Evolutionary conservation across 2,888 invertebrate genomes (phyloP).

Genomic region (Achlya flavicornis): DNA sequence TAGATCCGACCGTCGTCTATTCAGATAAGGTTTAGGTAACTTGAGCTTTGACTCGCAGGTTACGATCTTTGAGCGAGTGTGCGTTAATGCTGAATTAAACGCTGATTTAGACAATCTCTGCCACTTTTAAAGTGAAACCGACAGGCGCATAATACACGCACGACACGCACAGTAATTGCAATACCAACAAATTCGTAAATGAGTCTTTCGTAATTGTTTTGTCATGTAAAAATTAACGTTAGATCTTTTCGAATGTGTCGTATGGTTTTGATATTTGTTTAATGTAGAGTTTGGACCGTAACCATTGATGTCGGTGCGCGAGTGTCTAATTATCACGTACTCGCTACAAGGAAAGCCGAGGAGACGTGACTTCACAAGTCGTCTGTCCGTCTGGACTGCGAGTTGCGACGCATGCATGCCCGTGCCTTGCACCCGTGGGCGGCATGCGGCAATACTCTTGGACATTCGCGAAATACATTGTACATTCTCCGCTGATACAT

Average conservation of each 20-base stretch:
- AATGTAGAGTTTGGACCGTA: not conserved
- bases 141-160: not conserved
- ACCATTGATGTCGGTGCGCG: not conserved
- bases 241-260: not conserved
- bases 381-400: too few relatives aligned
- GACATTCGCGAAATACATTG: not conserved
- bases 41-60: not conserved
- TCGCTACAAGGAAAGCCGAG: not conserved
- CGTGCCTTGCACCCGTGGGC: not conserved
- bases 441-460: not conserved
- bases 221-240: not conserved
- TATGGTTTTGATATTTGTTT: not conserved
- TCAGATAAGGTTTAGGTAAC: not conserved
- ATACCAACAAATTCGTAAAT: too few relatives aligned
- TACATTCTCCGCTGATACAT: not conserved
- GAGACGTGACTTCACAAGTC: slow-evolving; percentile 5
- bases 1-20: not conserved
- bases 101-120: not conserved
- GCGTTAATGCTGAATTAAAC: not conserved
- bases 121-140: not conserved
- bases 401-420: not conserved
- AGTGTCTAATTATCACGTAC: not conserved
- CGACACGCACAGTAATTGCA: too few relatives aligned
- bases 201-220: not conserved
- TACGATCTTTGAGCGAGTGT: not conserved